phyloP scores from a whole-genome alignment of 2,797 vertebrate genomes.

The Leucoraja ocellata region DNA sequence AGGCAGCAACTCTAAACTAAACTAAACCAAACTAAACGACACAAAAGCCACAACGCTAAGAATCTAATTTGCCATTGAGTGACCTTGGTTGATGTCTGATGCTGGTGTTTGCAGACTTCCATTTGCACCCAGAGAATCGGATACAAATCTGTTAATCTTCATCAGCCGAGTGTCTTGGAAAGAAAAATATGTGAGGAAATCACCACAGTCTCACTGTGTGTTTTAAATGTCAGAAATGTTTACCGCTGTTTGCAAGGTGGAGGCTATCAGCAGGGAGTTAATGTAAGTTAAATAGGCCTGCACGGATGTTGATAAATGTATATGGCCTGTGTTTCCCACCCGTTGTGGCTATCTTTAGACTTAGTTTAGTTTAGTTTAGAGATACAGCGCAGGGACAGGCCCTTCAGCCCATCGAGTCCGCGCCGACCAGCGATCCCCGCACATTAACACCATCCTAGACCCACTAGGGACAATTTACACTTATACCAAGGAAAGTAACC shows the following conservation, averaged over 20 bases:
- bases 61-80: neutral
- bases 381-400: no score
- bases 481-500: no score
- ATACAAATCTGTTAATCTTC: slow-evolving; percentile 24
- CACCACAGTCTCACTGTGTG: neutral
- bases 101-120: neutral
- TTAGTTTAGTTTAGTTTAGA: no score
- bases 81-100: slow-evolving; percentile 13
- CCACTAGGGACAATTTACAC: no score
- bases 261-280: slow-evolving; percentile 11
- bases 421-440: no score
- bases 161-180: neutral
- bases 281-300: neutral
- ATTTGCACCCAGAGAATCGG: neutral
- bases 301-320: neutral
- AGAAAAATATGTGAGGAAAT: slow-evolving; percentile 5
- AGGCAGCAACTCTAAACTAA: no score
- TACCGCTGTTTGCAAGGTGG: neutral
- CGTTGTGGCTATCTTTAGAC: neutral
- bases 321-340: neutral
- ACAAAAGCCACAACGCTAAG: neutral
- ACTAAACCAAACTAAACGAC: neutral
- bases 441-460: no score
- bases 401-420: no score
- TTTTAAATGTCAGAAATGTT: neutral